Base-by-base conservation (phyloP, 2,113 vertebrate genomes). In the Triplophysa tibetana region DNA sequence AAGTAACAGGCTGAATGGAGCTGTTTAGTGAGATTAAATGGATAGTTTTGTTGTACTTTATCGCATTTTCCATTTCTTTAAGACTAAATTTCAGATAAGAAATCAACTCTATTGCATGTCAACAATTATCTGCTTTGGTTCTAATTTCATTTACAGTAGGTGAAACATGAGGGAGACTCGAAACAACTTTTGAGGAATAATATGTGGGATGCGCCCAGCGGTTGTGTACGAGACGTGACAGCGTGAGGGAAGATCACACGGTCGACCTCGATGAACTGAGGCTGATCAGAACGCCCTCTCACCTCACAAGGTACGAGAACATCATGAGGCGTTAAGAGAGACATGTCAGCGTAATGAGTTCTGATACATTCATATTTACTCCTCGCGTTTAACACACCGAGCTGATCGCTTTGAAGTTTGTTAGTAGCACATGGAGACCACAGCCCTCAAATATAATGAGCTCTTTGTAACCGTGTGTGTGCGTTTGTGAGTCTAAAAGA, bases 391-490 rank as follows among this genome's bases (percentile, higher is more conserved):
- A 61, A 61, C 41, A 12, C 68, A 62, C 24, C 54, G 58, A 70
- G 60, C 78, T 64, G 72, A 79, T 79, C 43, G 38, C 68, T 72
- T 79, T 79, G 66, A 70, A 26, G 77, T 62, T 72, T 69, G 61
- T 79, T 79, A 29, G 77, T 10, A 63, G 67, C 77, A 33, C 54
- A 62, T 38, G 33, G 38, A 70, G 77, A 62, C 58, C 33, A 66
- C 54, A 16, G 77, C 12, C 16, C 17, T 73, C 70, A 23, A 21
- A 60, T 75, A 26, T 75, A 75, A 75, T 75, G 72, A 75, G 41
- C n/a, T 61, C 7, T 41, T 21, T 72, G 69, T 38, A 16, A 33
- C 17, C 12, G 21, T 24, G 60, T 24, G 60, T 26, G 60, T 12
- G 43, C 29, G 23, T 76, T 29, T 29, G 29, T 29, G 64, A 41